Conservation (phyloP, 2,113 vertebrate genomes). For the Promerops cafer region DNA sequence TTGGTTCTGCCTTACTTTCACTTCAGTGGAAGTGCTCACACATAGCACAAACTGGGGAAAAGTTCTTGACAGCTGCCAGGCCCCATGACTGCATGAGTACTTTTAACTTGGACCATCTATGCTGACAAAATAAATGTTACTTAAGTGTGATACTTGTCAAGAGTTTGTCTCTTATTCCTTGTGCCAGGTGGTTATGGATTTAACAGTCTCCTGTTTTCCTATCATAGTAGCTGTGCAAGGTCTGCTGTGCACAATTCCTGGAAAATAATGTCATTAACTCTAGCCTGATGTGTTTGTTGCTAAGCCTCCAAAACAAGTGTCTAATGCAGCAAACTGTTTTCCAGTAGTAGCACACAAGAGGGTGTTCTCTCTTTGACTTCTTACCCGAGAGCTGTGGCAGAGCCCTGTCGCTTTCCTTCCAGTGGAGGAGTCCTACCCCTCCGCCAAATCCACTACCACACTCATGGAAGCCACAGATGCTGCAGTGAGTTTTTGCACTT, state of each 20-base stretch:
- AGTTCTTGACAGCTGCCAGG: not conserved
- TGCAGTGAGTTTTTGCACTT: not conserved
- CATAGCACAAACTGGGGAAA: conserved; percentile 42
- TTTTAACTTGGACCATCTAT: conserved; percentile 50
- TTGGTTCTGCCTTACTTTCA: conserved; percentile 65
- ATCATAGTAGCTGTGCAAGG: rapidly evolving
- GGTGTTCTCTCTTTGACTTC: not conserved
- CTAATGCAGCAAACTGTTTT: not conserved
- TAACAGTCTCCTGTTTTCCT: not conserved
- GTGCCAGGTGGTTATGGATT: rapidly evolving
- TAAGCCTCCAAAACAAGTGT: not conserved
- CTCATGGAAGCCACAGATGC: not conserved
- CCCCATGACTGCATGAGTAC: conserved; percentile 48
- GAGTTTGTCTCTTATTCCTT: not conserved
- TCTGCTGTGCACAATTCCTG: rapidly evolving
- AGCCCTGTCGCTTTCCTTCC: not conserved
- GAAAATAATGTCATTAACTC: not conserved
- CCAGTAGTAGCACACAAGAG: not conserved
- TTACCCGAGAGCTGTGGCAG: not conserved
- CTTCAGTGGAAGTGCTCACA: conserved; percentile 46
- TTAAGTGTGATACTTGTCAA: not conserved
- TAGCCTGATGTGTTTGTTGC: not conserved
- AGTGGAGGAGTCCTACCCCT: rapidly evolving
- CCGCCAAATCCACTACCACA: not conserved
- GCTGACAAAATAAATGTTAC: conserved; percentile 51